Evolutionary conservation across 37 sponge, comb jelly and placozoan genomes (phyloP).

Genomic region (Corticium candelabrum): DNA sequence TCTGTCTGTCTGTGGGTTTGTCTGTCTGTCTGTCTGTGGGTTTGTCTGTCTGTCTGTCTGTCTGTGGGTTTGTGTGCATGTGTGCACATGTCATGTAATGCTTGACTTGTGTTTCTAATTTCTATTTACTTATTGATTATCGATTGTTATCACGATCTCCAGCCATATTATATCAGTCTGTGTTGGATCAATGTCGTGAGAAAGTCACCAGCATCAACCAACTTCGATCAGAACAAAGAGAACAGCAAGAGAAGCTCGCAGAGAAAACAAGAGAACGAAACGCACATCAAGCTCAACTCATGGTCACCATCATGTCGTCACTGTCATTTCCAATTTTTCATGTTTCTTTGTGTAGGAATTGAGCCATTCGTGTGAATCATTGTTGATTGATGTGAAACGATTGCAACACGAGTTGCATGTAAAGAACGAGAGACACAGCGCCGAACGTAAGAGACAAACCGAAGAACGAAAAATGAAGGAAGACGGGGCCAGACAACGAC

Average conservation of each 20-base stretch:
- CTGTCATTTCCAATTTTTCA: not conserved
- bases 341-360: not conserved
- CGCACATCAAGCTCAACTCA: not conserved
- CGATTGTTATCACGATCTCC: too few relatives aligned
- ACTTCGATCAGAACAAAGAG: not conserved
- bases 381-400: not conserved
- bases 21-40: constrained; percentile 11
- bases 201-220: not conserved
- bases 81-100: not conserved
- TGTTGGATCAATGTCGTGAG: not conserved
- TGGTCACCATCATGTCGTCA: not conserved
- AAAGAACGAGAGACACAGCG: not conserved
- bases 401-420: not conserved
- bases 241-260: not conserved
- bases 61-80: not conserved
- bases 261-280: not conserved
- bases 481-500: not conserved
- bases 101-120: too few relatives aligned
- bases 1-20: not conserved
- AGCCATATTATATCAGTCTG: not conserved
- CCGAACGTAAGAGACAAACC: not conserved
- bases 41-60: constrained; percentile 3
- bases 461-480: not conserved
- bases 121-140: too few relatives aligned
- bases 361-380: too few relatives aligned